A percentile compares a stretch with the other conserved stretches of the same genome.
Conservation (phyloP, 2,888 invertebrate genomes). For the Ganaspis brasiliensis region DNA sequence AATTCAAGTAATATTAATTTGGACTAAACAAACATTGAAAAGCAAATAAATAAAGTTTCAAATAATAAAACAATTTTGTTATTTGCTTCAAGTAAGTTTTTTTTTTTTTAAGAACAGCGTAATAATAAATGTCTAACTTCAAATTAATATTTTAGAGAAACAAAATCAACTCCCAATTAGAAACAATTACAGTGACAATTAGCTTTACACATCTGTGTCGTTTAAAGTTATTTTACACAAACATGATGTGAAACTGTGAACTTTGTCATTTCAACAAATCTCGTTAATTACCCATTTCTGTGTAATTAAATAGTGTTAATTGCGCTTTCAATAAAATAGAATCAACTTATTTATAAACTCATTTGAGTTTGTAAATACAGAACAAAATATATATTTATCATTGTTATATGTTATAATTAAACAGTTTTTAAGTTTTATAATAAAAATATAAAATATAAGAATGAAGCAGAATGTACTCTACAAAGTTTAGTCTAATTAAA, state of each 20-base stretch:
- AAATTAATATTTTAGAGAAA: neutral
- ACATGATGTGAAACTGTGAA: neutral
- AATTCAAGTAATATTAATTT: too few relatives aligned
- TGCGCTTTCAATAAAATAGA: neutral
- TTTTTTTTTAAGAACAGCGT: too few relatives aligned
- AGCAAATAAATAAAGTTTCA: too few relatives aligned
- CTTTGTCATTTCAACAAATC: slow-evolving; percentile 15
- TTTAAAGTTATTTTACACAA: neutral
- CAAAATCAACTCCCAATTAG: neutral
- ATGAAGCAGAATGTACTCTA: too few relatives aligned
- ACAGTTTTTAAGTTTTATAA: too few relatives aligned
- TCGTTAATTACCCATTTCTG: neutral
- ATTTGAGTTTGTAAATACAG: neutral
- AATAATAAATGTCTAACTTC: too few relatives aligned
- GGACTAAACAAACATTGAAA: too few relatives aligned
- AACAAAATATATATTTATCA: neutral
- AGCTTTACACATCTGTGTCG: neutral
- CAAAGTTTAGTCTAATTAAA: too few relatives aligned
- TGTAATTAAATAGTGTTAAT: slow-evolving; percentile 10
- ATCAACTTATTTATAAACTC: neutral
- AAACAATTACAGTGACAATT: slow-evolving; percentile 1
- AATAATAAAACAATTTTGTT: too few relatives aligned
- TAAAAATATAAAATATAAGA: too few relatives aligned
- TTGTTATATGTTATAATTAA: neutral
- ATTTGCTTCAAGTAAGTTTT: too few relatives aligned